Base-by-base conservation (phyloP, 2,888 invertebrate species). In the Protodeltote pygarga region DNA sequence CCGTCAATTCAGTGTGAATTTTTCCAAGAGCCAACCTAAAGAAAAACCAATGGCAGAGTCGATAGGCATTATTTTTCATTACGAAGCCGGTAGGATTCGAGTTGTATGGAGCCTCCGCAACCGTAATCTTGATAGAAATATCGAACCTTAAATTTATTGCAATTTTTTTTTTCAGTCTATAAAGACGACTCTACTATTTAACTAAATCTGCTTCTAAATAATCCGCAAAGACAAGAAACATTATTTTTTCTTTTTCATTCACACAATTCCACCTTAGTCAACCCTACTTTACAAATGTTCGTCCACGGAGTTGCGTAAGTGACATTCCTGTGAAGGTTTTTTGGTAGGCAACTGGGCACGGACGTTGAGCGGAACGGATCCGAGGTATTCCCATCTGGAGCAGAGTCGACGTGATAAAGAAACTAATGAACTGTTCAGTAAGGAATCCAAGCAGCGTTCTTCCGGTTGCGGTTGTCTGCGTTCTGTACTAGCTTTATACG, bases 291-390 rank as follows among this genome's bases (percentile, higher is more conserved):
- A 58, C 16, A 25, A 39, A 49, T 32, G 42, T 58, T 42, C 27
- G 42, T 38, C 41, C 27, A 19, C 17, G 25, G 21, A 23, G 49
- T 77, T 73, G 80, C 76, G 84, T 85, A 85, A 87, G 86, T 87
- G 82, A 77, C 88, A 89, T 89, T 89, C 89, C 81, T 71, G 62
- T 29, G 45, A 45, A 66, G 73, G 62, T 88, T 89, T 89, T 89
- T 88, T 87, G 83, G 83, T 78, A 60, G 27, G 29, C 44, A 60
- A 83, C 83, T 78, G 61, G 27, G 29, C 44, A 60, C 58, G 73
- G 53, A 29, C 65, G 65, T 53, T 55, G 66, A 81, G 80, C 85
- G 87, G 83, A 87, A 87, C 88, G 82, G 85, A 88, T 87, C 69
- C 54, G 49, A 53, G 78, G 74, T 71, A 79, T 79, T 72, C 66